phyloP scores from a whole-genome alignment of 2,113 vertebrate genomes.

The Cromileptes altivelis region DNA sequence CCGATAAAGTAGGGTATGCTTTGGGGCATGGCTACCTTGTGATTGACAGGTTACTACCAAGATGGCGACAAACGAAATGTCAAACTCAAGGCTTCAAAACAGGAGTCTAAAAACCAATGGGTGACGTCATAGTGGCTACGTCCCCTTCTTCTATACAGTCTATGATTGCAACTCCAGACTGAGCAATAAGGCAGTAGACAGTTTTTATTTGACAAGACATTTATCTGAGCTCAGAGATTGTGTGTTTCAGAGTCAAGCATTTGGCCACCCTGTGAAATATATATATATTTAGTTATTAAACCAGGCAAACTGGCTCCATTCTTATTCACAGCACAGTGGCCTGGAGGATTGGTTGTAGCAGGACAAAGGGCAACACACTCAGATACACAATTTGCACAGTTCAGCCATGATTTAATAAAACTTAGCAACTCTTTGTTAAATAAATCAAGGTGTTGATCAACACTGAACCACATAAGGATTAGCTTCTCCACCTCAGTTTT shows the following conservation, averaged over 20 bases:
- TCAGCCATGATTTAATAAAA: not conserved
- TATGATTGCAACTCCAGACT: not conserved
- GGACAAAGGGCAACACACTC: not conserved
- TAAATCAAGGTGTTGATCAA: conserved; percentile 15
- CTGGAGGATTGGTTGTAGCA: not conserved
- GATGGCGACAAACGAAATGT: too few relatives aligned
- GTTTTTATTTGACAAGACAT: conserved; percentile 2
- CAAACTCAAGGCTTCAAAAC: too few relatives aligned
- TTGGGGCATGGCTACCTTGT: too few relatives aligned
- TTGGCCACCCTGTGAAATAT: too few relatives aligned
- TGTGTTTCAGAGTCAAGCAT: not conserved
- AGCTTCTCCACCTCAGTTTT: conserved; percentile 4
- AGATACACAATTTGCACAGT: conserved; percentile 4
- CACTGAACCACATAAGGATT: conserved; percentile 5
- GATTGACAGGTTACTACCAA: too few relatives aligned
- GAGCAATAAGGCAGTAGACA: not conserved
- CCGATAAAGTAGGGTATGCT: too few relatives aligned
- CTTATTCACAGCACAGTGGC: not conserved
- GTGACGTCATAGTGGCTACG: too few relatives aligned
- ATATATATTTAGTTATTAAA: conserved; percentile 1
- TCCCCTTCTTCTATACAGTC: too few relatives aligned
- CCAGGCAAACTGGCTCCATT: not conserved
- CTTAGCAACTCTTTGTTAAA: conserved; percentile 11
- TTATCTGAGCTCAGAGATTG: not conserved
- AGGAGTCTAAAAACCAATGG: too few relatives aligned